Evolutionary conservation across 2,888 invertebrate species (phyloP), one percentile per base, ranked within the genome.

Genomic region (Corythucha ciliata): DNA sequence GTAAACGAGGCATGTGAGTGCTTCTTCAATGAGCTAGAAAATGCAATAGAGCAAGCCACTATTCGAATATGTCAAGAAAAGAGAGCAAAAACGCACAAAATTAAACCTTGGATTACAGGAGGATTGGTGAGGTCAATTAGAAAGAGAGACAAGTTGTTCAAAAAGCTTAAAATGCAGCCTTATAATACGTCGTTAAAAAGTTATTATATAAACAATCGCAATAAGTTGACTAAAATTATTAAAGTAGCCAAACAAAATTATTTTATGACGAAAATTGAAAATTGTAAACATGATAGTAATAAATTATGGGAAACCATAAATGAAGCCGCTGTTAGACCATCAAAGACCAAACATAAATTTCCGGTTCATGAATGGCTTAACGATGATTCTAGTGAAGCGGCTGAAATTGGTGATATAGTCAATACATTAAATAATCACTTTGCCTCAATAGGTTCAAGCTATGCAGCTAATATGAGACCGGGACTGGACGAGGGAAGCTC

Each of bases 91-190:
- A 37, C 16, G 12, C 16, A 18, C 16, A 37, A 37, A 37, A 37
- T 37, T 14, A 37, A 37, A 20, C 39, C 39, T 37, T 37, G 39
- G 39, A 37, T 37, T 14, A 37, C 39, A 37, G 12, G 20, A 37
- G 39, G 39, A 21, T 37, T 37, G 39, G 20, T 37, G 16, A 37
- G 39, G 21, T 37, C 39, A n/a, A 37, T 37, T 18, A 37, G 39
- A 20, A 14, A 12, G 3, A 18, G 39, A 18, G 39, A 37, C 21
- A 37, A 18, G n/a, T 20, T 8, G 39, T 37, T 18, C 20, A 21
- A 21, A 14, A 37, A 37, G 3, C 21, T 37, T n/a, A 37, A 37
- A 20, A 37, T 20, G 21, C 39, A 37, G 39, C 39, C 39, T 12
- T 5, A 20, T 21, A 37, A 37, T 20, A 37, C 12, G n/a, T 18